These are phyloP conservation scores for Sebastiscus albofasciatus DNA, from an alignment of 2,797 vertebrate species.

Conservation along the genomic window DNA sequence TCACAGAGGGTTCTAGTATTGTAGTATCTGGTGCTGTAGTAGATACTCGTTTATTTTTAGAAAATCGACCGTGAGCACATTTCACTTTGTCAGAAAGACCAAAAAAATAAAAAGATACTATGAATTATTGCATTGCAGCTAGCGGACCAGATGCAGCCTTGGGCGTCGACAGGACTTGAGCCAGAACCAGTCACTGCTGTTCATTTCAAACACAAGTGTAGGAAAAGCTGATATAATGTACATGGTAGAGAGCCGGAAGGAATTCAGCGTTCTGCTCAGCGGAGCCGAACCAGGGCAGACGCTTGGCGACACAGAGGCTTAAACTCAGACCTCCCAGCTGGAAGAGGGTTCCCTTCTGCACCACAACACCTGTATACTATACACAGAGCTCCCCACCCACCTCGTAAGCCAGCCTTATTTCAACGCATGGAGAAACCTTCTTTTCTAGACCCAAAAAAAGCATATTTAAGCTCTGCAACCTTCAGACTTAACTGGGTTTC, in stretches of 20 bases:
- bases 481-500: not conserved
- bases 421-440: not conserved
- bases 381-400: slow-evolving; percentile 1
- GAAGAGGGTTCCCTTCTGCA: slow-evolving; percentile 2
- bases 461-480: not conserved
- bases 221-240: not conserved
- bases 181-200: not conserved
- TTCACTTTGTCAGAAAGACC: not conserved
- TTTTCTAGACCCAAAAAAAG: not conserved
- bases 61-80: not conserved
- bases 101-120: not conserved
- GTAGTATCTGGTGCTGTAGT: not conserved
- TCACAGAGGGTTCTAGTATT: not conserved
- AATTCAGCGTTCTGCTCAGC: slow-evolving; percentile 5
- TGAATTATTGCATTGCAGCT: not conserved
- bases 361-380: slow-evolving; percentile 15
- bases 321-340: slow-evolving; percentile 38
- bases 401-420: not conserved
- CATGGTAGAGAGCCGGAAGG: not conserved
- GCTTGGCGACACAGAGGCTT: slow-evolving; percentile 6
- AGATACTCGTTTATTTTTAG: not conserved
- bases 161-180: not conserved
- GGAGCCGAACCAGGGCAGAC: slow-evolving; percentile 19
- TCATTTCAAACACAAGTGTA: not conserved
- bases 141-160: not conserved